Base-by-base conservation (phyloP, 2,888 invertebrate species). In the Agrotis puta region DNA sequence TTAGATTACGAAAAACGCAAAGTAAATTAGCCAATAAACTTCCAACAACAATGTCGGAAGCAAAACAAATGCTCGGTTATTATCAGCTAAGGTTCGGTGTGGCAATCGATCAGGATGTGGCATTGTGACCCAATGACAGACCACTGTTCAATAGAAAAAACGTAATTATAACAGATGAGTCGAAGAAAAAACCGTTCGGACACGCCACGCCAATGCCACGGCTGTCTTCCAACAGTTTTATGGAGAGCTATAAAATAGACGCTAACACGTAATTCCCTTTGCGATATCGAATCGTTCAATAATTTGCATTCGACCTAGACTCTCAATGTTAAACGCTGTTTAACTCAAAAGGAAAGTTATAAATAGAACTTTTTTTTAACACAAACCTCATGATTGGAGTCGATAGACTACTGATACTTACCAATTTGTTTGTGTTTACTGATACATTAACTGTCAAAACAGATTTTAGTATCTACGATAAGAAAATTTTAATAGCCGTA, bases 21-120 rank as follows among this genome's bases (percentile, higher is more conserved):
- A 74, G 58, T 68, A 58, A 74, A 69, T 83, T 77, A 61, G 70
- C 59, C 43, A 82, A 82, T 77, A 77, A 70, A 72, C 74, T 70
- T 65, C 45, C 63, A 77, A 77, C 70, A 72, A 73, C 70, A 20
- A 81, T 79, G 82, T 85, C 88, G 88, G 86, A 87, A 87, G 86
- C 84, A 65, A 73, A 82, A 74, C 75, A 79, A 87, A 83, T 68
- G 57, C 70, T 70, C 67, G 53, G 74, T 79, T 77, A 84, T 83
- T 79, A 84, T 77, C 80, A 77, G 69, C 79, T 80, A 72, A 75
- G 80, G 78, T 80, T 81, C 64, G 70, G 80, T 90, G 88, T 81
- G 72, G 89, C 88, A 90, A 90, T 90, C 86, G 84, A 89, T 88
- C 88, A 90, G 90, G 90, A 90, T 90, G 88, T 85, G 74, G 68